phyloP scores from a whole-genome alignment of 2,888 invertebrate species.

The Lithophane ornitopus region DNA sequence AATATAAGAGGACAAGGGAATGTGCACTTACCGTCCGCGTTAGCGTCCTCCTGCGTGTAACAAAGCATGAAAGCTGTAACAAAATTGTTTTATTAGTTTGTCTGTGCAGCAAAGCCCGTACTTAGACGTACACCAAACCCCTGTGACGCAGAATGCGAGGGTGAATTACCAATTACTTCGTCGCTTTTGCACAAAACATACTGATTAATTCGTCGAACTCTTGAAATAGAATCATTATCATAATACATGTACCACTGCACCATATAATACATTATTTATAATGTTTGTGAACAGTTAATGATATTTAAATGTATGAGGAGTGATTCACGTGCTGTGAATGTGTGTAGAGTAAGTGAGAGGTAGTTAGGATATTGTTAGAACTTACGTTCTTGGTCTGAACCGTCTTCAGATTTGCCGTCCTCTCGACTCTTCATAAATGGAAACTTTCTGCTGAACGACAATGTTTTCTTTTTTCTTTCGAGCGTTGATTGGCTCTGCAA shows the following conservation, averaged over 20 bases:
- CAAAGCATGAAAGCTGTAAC: slow-evolving; percentile 98
- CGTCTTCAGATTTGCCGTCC: slow-evolving; percentile 98
- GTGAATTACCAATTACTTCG: slow-evolving; percentile 44
- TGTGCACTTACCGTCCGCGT: slow-evolving; percentile 95
- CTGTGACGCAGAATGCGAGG: slow-evolving; percentile 47
- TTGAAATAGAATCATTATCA: slow-evolving; percentile 55
- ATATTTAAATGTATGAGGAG: slow-evolving; percentile 57
- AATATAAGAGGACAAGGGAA: slow-evolving; percentile 57
- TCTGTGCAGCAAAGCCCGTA: slow-evolving; percentile 66
- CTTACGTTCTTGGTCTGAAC: slow-evolving; percentile 99
- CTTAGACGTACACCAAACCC: slow-evolving; percentile 57
- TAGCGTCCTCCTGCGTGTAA: slow-evolving; percentile 97
- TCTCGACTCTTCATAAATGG: slow-evolving; percentile 99
- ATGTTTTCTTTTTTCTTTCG: slow-evolving; percentile 99
- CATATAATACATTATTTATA: slow-evolving; percentile 71
- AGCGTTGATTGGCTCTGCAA: slow-evolving; percentile 96
- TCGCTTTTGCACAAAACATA: slow-evolving; percentile 47
- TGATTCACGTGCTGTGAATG: slow-evolving; percentile 56
- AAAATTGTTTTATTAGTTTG: slow-evolving; percentile 84
- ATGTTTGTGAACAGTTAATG: slow-evolving; percentile 61
- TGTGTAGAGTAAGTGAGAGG: slow-evolving; percentile 39
- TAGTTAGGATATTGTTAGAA: slow-evolving; percentile 73
- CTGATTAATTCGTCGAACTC: slow-evolving; percentile 43
- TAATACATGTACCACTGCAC: slow-evolving; percentile 63
- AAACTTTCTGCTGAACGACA: slow-evolving; percentile 99